A percentile compares a stretch with the other conserved stretches of the same genome.
phyloP scores from a whole-genome alignment of 2,797 vertebrate species.

The Intellagama lesueurii region DNA sequence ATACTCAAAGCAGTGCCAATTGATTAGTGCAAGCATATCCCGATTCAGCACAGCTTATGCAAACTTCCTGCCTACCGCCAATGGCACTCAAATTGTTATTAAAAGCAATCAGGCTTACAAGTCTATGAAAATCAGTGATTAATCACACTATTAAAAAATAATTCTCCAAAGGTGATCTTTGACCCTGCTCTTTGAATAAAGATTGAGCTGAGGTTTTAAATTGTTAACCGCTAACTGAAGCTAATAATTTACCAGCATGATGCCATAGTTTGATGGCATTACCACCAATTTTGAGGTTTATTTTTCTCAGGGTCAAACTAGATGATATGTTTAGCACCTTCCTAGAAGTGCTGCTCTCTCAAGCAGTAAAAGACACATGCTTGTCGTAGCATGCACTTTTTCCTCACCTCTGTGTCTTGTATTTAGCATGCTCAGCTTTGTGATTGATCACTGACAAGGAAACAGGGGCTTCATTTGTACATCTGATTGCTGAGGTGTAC shows the following conservation, averaged over 20 bases:
- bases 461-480: no score
- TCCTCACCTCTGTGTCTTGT: no score
- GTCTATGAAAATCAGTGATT: not conserved
- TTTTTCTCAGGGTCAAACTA: not conserved
- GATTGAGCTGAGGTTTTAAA: not conserved
- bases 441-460: no score
- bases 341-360: no score
- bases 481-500: no score
- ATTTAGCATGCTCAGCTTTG: no score
- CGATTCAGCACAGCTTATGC: not conserved
- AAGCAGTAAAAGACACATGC: no score
- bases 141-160: not conserved
- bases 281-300: not conserved
- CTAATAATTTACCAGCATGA: not conserved
- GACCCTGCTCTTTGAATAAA: not conserved
- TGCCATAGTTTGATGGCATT: not conserved
- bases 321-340: not conserved
- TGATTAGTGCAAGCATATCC: not conserved
- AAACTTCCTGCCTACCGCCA: not conserved
- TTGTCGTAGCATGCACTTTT: no score
- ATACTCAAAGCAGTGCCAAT: conserved; percentile 33
- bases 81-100: not conserved
- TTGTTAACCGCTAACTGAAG: not conserved
- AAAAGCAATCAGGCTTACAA: not conserved
- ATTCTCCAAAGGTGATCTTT: not conserved